Conservation (phyloP, 1,140 invertebrate genomes). For the Drosophila persimilis region DNA sequence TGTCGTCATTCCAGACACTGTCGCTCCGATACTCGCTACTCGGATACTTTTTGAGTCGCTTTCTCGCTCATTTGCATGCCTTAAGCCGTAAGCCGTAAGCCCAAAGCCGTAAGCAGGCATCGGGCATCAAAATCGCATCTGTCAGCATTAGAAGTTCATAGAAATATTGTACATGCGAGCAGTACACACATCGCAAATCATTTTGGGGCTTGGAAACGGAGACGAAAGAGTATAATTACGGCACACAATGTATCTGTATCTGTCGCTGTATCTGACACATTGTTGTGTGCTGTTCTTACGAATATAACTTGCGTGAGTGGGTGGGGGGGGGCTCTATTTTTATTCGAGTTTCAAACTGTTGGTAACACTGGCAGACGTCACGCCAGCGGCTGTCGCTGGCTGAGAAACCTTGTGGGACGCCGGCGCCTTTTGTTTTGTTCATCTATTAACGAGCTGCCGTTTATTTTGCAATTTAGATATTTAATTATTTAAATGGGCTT, state of each 20-base stretch:
- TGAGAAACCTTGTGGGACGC: constrained; percentile 13
- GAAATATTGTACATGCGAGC: background rate
- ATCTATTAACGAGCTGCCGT: constrained; percentile 25
- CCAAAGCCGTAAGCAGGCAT: background rate
- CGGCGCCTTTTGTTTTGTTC: constrained; percentile 22
- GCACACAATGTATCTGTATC: constrained; percentile 29
- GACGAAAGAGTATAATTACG: constrained; percentile 36
- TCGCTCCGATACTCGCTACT: background rate
- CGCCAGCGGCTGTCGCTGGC: constrained; percentile 28
- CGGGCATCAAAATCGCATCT: constrained; percentile 49
- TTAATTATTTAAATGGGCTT: constrained; percentile 54
- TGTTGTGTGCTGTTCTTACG: constrained; percentile 3
- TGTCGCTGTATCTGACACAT: constrained; percentile 13
- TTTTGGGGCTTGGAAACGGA: constrained; percentile 38
- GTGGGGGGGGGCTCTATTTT: constrained; percentile 11
- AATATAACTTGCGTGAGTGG: constrained; percentile 33
- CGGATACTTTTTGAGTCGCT: constrained; percentile 5
- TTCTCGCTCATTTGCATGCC: constrained; percentile 5
- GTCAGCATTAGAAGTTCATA: constrained; percentile 58
- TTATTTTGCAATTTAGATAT: constrained; percentile 57
- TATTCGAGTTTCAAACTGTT: constrained; percentile 10
- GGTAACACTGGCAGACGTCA: constrained; percentile 23
- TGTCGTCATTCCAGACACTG: constrained; percentile 34
- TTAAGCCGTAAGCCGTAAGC: background rate
- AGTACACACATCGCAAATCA: constrained; percentile 35